A percentile compares a stretch with the other conserved stretches of the same genome.
Evolutionary conservation across 2,113 vertebrate genomes (phyloP).

Genomic region (Corythornis cristatus): DNA sequence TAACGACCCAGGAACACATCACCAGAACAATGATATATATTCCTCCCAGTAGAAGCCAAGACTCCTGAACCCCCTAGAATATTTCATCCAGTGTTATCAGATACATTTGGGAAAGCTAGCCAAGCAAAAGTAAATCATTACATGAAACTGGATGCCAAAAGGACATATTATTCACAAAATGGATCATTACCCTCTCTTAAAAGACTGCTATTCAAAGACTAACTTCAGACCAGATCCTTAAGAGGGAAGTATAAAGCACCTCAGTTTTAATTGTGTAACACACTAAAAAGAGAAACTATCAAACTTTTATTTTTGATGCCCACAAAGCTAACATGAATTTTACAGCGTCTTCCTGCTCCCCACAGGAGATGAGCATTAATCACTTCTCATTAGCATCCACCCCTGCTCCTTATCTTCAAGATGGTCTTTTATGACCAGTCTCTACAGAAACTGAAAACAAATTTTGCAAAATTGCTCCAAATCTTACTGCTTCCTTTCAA

Average conservation of each 20-base stretch:
- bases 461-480: neutral
- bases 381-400: neutral
- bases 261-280: neutral
- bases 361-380: neutral
- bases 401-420: neutral
- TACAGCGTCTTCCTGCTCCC: neutral
- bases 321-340: neutral
- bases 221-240: neutral
- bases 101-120: neutral
- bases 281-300: neutral
- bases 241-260: neutral
- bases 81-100: fast-evolving
- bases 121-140: neutral
- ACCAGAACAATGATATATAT: neutral
- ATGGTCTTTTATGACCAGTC: neutral
- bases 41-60: neutral
- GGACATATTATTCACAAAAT: neutral
- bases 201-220: neutral
- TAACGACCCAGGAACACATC: neutral
- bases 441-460: fast-evolving
- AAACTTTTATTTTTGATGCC: neutral
- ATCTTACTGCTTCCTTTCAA: neutral
- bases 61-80: neutral
- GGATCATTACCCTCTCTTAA: neutral
- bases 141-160: neutral